A percentile compares a stretch with the other conserved stretches of the same genome.
Evolutionary conservation across 2,113 vertebrate species (phyloP).

Genomic region (Corapipo altera): DNA sequence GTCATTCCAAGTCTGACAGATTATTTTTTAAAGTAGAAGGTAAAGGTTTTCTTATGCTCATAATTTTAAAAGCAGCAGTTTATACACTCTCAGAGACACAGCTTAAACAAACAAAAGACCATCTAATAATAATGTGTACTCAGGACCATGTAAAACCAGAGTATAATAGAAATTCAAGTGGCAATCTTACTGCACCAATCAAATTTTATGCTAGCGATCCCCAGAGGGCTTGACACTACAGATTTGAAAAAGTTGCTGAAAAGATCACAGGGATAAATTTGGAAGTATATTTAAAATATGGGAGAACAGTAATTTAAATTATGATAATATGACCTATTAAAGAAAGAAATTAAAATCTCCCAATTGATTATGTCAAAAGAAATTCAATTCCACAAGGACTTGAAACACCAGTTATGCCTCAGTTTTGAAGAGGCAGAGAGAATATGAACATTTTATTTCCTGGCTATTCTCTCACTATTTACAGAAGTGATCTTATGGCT

Average conservation of each 20-base stretch:
- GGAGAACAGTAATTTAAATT: constrained; percentile 37
- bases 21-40: not conserved
- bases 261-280: constrained; percentile 33
- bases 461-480: not conserved
- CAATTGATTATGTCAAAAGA: not conserved
- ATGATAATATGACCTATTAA: constrained; percentile 58
- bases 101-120: not conserved
- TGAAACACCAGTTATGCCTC: not conserved
- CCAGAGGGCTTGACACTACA: not conserved
- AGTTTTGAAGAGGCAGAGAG: not conserved
- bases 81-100: not conserved
- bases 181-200: not conserved
- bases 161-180: constrained; percentile 1
- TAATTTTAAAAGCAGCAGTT: not conserved
- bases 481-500: not conserved
- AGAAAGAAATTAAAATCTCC: constrained; percentile 38
- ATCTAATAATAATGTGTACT: not conserved
- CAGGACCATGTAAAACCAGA: not conserved
- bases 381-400: not conserved
- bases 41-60: not conserved
- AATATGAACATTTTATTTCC: not conserved
- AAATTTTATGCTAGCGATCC: not conserved
- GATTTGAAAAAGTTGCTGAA: not conserved
- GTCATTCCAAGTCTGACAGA: not conserved
- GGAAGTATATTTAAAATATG: constrained; percentile 14